These are phyloP conservation scores for Synanthedon andrenaeformis DNA, from an alignment of 2,888 invertebrate species.

Conservation along the genomic window DNA sequence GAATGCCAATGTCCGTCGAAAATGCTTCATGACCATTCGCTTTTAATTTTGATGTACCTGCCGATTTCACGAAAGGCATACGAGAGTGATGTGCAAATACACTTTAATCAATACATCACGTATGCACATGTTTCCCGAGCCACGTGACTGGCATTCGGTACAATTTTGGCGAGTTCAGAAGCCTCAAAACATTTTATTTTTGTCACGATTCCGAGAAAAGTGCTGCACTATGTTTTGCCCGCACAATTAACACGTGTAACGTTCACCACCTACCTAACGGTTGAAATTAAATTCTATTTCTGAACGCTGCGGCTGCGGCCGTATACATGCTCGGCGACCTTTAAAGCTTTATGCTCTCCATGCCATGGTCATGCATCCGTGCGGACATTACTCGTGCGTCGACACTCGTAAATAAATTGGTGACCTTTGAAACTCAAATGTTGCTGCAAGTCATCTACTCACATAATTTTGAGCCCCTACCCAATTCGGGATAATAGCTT, in stretches of 20 bases:
- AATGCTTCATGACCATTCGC: too few relatives aligned
- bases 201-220: background rate
- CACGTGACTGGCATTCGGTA: background rate
- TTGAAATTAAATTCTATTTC: background rate
- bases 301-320: background rate
- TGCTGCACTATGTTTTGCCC: background rate
- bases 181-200: background rate
- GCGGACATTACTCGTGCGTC: background rate
- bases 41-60: too few relatives aligned
- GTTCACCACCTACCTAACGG: background rate
- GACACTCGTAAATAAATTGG: background rate
- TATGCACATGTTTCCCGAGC: background rate
- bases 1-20: too few relatives aligned
- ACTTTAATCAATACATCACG: background rate
- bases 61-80: too few relatives aligned
- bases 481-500: too few relatives aligned
- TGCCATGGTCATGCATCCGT: background rate
- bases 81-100: background rate
- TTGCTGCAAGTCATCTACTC: background rate
- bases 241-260: background rate
- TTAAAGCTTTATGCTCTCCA: constrained; percentile 1
- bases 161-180: background rate
- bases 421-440: background rate
- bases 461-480: too few relatives aligned
- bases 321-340: constrained; percentile 2